Percentiles rank a stretch among this genome's conserved stretches.
phyloP scores from a whole-genome alignment of 1,140 invertebrate species.

The Cyrtorhinus lividipennis region DNA sequence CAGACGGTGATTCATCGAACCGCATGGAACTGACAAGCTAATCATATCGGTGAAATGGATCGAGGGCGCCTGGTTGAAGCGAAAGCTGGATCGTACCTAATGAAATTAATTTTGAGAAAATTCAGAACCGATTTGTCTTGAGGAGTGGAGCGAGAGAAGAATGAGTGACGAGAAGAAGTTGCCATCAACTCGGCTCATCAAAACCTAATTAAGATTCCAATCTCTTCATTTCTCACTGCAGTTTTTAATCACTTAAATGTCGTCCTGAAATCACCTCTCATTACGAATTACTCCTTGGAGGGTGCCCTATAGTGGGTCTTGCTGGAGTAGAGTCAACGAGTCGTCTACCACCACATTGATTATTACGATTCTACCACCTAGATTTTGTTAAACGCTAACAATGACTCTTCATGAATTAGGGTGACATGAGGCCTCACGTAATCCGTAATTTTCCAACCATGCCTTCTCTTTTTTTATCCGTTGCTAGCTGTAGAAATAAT shows the following conservation, averaged over 20 bases:
- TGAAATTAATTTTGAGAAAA: conserved; percentile 1
- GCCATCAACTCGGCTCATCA: conserved; percentile 2
- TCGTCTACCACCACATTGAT: no score
- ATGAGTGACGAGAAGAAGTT: neutral
- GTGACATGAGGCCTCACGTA: no score
- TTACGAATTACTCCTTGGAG: no score
- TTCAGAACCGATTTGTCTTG: conserved; percentile 3
- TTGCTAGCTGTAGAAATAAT: no score
- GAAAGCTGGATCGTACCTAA: neutral
- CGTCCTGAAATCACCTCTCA: neutral
- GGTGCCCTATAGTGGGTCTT: no score
- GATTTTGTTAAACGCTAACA: no score
- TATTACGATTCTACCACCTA: no score
- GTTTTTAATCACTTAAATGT: neutral
- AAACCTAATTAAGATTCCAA: conserved; percentile 1
- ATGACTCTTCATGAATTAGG: no score
- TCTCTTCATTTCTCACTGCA: conserved; percentile 3
- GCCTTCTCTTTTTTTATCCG: no score
- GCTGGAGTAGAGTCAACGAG: no score
- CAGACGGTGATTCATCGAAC: conserved; percentile 1
- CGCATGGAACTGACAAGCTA: conserved; percentile 5
- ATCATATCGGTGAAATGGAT: conserved; percentile 4
- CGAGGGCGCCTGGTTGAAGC: neutral
- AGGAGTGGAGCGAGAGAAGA: neutral
- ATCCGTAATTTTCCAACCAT: no score